A percentile compares a stretch with the other conserved stretches of the same genome.
Conservation (phyloP, 2,888 invertebrate species). For the Litoditis marina region DNA sequence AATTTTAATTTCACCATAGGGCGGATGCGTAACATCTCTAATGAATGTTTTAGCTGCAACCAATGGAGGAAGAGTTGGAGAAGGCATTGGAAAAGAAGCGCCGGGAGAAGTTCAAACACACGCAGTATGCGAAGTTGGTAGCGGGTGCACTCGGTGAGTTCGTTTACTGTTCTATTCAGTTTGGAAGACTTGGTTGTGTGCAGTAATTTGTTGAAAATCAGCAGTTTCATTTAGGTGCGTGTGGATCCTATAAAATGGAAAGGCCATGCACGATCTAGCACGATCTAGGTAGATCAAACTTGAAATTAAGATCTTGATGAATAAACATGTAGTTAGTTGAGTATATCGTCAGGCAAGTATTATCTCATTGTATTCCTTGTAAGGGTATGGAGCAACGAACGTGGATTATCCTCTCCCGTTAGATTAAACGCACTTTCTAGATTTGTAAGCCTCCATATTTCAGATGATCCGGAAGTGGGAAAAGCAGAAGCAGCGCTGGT, state of each 20-base stretch:
- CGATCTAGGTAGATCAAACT: no score
- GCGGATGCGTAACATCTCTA: no score
- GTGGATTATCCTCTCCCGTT: not conserved
- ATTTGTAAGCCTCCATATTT: not conserved
- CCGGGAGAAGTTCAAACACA: slow-evolving; percentile 46
- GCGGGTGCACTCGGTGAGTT: slow-evolving; percentile 28
- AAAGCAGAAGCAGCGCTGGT: slow-evolving; percentile 23
- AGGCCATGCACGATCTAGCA: no score
- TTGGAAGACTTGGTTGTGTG: no score
- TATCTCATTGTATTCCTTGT: not conserved
- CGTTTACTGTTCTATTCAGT: not conserved
- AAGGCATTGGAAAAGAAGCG: slow-evolving; percentile 52
- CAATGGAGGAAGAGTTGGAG: slow-evolving; percentile 51
- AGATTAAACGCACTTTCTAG: not conserved
- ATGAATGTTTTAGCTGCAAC: slow-evolving; percentile 36
- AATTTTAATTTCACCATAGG: not conserved
- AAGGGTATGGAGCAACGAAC: no score
- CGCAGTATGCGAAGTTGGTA: slow-evolving; percentile 47
- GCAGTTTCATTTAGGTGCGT: no score
- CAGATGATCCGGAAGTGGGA: slow-evolving; percentile 18
- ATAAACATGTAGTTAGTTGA: no score
- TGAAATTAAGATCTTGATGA: no score
- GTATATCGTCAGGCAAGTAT: no score
- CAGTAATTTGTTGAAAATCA: no score
- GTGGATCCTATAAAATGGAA: no score